Percentiles rank a stretch among this genome's conserved stretches.
phyloP scores from a whole-genome alignment of 2,888 invertebrate species.

The Bembecia ichneumoniformis region DNA sequence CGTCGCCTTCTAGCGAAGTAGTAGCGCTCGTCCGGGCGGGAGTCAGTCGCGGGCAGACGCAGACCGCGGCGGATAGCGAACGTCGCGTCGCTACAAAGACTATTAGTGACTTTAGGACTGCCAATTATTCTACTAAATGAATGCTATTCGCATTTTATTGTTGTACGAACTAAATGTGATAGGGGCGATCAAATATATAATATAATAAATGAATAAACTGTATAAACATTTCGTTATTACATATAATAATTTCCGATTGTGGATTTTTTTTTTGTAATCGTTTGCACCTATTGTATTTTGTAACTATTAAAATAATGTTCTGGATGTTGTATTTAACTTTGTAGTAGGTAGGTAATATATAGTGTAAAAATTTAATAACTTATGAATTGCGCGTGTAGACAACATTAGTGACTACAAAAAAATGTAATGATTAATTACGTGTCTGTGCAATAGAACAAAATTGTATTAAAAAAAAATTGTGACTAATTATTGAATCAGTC shows the following conservation, averaged over 20 bases:
- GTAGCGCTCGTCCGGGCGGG: too few relatives aligned
- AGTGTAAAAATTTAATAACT: conserved; percentile 63
- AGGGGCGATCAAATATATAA: conserved; percentile 36
- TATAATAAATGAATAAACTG: conserved; percentile 30
- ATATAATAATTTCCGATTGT: conserved; percentile 37
- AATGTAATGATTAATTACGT: conserved; percentile 30
- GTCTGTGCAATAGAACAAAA: conserved; percentile 65
- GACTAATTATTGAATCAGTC: conserved; percentile 33
- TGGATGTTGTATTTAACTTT: conserved; percentile 68
- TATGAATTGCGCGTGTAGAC: conserved; percentile 59
- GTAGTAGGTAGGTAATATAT: conserved; percentile 41
- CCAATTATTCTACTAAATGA: conserved; percentile 51
- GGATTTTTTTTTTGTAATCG: conserved; percentile 55
- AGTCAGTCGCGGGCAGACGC: too few relatives aligned
- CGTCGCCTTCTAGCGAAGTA: too few relatives aligned
- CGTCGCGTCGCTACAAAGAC: conserved; percentile 24
- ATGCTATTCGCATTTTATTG: conserved; percentile 50
- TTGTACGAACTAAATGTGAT: conserved; percentile 59
- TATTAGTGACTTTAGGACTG: conserved; percentile 55
- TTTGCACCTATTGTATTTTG: conserved; percentile 67
- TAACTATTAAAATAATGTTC: conserved; percentile 66
- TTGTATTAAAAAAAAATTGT: conserved; percentile 28
- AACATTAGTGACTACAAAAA: conserved; percentile 42
- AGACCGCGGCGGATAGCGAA: neutral
- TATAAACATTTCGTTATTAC: conserved; percentile 45